Conservation (phyloP, 2,888 invertebrate species). For the Epinotia nisella region DNA sequence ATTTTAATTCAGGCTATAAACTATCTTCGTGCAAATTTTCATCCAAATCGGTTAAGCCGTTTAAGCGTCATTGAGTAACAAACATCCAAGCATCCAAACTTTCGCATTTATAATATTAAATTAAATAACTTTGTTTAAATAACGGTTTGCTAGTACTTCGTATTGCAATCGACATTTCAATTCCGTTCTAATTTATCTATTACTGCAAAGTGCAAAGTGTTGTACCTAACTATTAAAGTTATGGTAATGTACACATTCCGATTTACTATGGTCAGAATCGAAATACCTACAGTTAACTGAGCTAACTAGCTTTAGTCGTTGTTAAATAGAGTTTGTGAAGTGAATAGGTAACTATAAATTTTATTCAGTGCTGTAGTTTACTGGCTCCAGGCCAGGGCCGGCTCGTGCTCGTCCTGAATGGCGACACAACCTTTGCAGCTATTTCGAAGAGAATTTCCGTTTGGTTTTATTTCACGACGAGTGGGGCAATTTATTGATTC, state of each 20-base stretch:
- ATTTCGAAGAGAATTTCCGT: slow-evolving; percentile 10
- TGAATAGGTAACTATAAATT: slow-evolving; percentile 24
- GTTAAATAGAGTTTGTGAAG: slow-evolving; percentile 18
- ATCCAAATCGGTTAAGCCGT: no score
- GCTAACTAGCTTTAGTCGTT: not conserved
- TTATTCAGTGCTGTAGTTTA: slow-evolving; percentile 21
- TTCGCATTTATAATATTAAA: no score
- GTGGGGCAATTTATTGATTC: slow-evolving; percentile 29
- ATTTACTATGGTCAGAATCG: slow-evolving; percentile 8
- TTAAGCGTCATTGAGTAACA: no score
- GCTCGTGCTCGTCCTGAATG: slow-evolving; percentile 34
- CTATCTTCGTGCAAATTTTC: no score
- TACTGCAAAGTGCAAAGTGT: slow-evolving; percentile 22
- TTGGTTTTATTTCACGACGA: slow-evolving; percentile 18
- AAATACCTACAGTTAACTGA: slow-evolving; percentile 9
- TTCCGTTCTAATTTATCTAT: not conserved
- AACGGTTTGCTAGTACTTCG: no score
- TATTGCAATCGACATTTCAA: slow-evolving; percentile 25
- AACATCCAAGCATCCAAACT: no score
- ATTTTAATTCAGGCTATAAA: no score
- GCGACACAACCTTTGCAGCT: slow-evolving; percentile 20
- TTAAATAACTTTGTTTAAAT: no score
- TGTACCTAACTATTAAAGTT: slow-evolving; percentile 21
- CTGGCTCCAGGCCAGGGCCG: slow-evolving; percentile 24
- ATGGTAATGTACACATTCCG: slow-evolving; percentile 28